These are phyloP conservation scores for Steinernema carpocapsae DNA, from an alignment of 2,888 invertebrate species.

Conservation along the genomic window DNA sequence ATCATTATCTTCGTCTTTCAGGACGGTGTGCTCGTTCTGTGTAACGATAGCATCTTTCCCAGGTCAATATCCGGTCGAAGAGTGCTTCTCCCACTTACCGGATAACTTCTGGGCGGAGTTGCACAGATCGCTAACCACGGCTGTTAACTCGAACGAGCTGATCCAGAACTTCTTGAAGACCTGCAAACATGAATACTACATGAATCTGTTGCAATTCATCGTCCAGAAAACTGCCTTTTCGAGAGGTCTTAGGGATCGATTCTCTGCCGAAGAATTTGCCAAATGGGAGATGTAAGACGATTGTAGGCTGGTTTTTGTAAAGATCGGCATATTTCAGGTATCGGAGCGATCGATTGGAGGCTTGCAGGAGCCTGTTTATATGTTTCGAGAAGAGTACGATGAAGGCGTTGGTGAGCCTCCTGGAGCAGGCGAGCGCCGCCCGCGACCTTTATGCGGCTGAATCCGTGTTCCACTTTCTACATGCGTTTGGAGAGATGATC, in stretches of 20 bases:
- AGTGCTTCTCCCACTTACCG: conserved; percentile 56
- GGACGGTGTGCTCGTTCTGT: conserved; percentile 42
- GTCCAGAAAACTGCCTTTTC: not conserved
- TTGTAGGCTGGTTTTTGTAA: too few species aligned
- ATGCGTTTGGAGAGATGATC: conserved; percentile 9
- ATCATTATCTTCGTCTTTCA: conserved; percentile 36
- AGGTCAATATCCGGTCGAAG: conserved; percentile 45
- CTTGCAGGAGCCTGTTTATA: not conserved
- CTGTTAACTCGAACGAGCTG: not conserved
- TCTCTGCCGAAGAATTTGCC: not conserved
- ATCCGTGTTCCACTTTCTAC: conserved; percentile 17
- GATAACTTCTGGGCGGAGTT: conserved; percentile 49
- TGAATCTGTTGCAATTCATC: not conserved
- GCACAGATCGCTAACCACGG: conserved; percentile 39
- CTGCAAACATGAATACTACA: not conserved
- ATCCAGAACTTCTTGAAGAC: not conserved
- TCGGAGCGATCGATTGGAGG: not conserved
- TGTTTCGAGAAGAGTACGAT: not conserved
- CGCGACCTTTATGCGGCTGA: not conserved
- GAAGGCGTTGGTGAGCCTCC: not conserved
- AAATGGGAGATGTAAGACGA: not conserved
- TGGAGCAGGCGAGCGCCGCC: not conserved
- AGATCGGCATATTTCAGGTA: too few species aligned
- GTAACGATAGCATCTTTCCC: conserved; percentile 39
- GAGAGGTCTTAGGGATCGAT: not conserved